Evolutionary conservation across 2,113 vertebrate genomes (phyloP), one percentile per base, ranked within the genome.

Genomic region (Spermophilus dauricus): DNA sequence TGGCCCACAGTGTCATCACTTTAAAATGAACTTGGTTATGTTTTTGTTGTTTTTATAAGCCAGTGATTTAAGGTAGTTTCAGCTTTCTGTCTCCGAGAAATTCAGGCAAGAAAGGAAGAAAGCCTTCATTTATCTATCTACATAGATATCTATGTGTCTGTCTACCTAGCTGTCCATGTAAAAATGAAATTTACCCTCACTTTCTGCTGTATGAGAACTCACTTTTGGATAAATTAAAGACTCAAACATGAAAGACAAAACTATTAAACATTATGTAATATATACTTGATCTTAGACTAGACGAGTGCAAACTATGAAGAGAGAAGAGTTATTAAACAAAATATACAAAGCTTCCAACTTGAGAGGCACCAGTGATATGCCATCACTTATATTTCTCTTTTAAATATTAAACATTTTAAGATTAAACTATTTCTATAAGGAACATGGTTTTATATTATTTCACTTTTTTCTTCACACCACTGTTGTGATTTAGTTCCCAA

Each of bases 41-140:
- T 91, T 34, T 26, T 78, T 48, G 39, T 94, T 86, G 6, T 78
- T 96, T 39, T 53, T 86, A 58, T n/a, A 77, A 82, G 4, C 24
- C 63, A 81, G 26, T 61, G 45, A 53, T 28, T 78, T 85, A 45
- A 92, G 89, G 37, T 20, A 89, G 13, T 51, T 96, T 77, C 22
- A 45, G 17, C 48, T 86, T 96, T 86, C 42, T 95, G 61, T 69
- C 45, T 92, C 65, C 75, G 14, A 77, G 51, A 81, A 85, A 89
- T 75, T 81, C 48, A 80, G 42, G 7, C 6, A 65, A 77, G 63
- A 87, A 87, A 45, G n/a, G 26, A 85, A 86, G 61, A 53, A 88
- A 89, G 18, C 8, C 22, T 53, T 84, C 42, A 77, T 93, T 61
- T 75, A 30, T 37, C 22, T 30, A 39, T 18, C 20, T 63, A 63